phyloP scores from a whole-genome alignment of 2,888 invertebrate species.

The Diplazon laetatorius region DNA sequence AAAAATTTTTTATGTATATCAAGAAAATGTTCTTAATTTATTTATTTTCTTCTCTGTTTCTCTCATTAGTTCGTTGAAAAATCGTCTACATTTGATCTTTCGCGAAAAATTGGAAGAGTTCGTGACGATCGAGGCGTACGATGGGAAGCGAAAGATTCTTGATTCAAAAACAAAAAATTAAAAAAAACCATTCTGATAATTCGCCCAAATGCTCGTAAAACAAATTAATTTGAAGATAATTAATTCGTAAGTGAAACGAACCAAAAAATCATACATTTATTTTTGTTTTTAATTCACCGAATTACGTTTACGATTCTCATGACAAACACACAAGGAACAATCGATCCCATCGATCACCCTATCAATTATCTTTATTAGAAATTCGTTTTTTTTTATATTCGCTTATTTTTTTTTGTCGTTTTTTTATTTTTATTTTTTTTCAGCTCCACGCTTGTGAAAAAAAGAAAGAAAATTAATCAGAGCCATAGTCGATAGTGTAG shows the following conservation, averaged over 20 bases:
- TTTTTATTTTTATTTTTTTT: constrained; percentile 11
- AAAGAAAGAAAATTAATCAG: constrained; percentile 37
- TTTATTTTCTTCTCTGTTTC: not conserved
- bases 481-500: constrained; percentile 23
- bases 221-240: constrained; percentile 16
- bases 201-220: not conserved
- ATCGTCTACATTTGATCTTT: constrained; percentile 52
- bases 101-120: constrained; percentile 55
- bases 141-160: constrained; percentile 10
- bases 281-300: not conserved
- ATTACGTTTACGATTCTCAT: not conserved
- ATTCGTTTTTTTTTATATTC: constrained; percentile 1
- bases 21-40: constrained; percentile 36
- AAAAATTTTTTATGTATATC: constrained; percentile 53
- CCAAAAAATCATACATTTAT: constrained; percentile 1
- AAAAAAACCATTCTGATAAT: not conserved
- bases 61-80: constrained; percentile 48
- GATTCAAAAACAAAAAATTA: not conserved
- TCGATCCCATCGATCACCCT: constrained; percentile 49
- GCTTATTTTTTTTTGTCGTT: constrained; percentile 6
- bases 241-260: no score
- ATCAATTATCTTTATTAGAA: constrained; percentile 29
- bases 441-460: constrained; percentile 24
- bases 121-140: constrained; percentile 39
- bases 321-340: not conserved